A percentile compares a stretch with the other conserved stretches of the same genome.
Evolutionary conservation across 2,888 invertebrate species (phyloP).

Genomic region (Cerastis rubricosa): DNA sequence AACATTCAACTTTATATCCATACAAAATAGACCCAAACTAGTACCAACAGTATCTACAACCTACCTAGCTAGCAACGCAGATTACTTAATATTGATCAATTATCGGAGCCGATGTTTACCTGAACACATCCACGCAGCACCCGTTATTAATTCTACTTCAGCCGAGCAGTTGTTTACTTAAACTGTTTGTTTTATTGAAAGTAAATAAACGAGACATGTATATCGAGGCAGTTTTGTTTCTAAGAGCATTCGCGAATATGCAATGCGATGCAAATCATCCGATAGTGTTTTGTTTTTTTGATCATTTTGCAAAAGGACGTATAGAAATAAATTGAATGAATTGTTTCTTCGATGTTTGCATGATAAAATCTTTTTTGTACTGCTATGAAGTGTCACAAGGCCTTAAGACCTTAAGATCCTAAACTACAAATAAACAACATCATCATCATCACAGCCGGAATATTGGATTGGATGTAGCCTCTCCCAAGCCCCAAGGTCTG

Average conservation of each 20-base stretch:
- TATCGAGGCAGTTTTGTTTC: neutral
- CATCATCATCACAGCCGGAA: neutral
- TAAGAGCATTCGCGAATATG: slow-evolving; percentile 1
- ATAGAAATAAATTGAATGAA: neutral
- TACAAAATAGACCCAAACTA: neutral
- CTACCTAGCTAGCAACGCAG: slow-evolving; percentile 22
- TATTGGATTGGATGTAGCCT: neutral
- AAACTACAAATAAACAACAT: neutral
- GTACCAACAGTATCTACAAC: neutral
- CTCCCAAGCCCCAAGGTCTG: too few relatives aligned
- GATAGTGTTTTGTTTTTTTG: slow-evolving; percentile 6
- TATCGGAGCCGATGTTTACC: slow-evolving; percentile 48
- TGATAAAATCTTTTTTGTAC: too few relatives aligned
- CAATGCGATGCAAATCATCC: slow-evolving; percentile 3
- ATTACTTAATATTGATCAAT: slow-evolving; percentile 65
- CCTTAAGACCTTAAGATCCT: too few relatives aligned
- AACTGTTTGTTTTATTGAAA: slow-evolving; percentile 28
- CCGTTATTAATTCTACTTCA: slow-evolving; percentile 27
- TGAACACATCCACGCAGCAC: neutral
- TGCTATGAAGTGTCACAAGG: too few relatives aligned
- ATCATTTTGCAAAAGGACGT: neutral
- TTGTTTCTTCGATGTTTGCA: neutral
- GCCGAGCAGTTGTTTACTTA: slow-evolving; percentile 22
- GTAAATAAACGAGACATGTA: slow-evolving; percentile 1
- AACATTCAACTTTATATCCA: neutral